Conservation (phyloP, 2,797 vertebrate species). For the Phrynocephalus guinanensis region DNA sequence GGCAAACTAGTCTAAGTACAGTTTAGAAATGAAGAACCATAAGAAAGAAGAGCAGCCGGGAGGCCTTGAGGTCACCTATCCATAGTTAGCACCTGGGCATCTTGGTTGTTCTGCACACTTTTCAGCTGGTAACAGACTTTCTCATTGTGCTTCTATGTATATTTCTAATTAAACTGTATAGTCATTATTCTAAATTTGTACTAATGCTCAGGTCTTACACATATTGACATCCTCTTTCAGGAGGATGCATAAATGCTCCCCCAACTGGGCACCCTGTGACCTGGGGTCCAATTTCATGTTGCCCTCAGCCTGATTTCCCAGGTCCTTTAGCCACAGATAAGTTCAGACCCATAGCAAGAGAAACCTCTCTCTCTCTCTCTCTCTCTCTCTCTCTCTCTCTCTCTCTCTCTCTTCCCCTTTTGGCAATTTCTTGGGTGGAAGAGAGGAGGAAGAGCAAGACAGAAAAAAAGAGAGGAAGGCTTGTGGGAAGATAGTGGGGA, state of each 20-base stretch:
- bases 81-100: neutral
- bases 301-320: neutral
- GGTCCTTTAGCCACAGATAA: constrained; percentile 1
- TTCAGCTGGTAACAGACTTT: neutral
- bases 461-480: no score
- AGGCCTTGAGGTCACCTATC: no score
- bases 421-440: no score
- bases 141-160: neutral
- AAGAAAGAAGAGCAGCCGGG: neutral
- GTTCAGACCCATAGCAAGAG: neutral
- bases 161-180: neutral
- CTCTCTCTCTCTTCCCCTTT: no score
- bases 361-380: no score
- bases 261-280: neutral
- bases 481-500: no score
- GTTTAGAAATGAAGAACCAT: neutral
- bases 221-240: neutral
- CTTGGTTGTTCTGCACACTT: neutral
- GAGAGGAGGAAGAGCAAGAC: neutral
- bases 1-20: neutral
- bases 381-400: no score
- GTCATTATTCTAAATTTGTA: neutral
- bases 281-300: neutral
- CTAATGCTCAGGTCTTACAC: neutral
- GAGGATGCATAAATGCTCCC: neutral